phyloP scores from a whole-genome alignment of 92 coral and sea anemone species.

The Siderastrea radians region DNA sequence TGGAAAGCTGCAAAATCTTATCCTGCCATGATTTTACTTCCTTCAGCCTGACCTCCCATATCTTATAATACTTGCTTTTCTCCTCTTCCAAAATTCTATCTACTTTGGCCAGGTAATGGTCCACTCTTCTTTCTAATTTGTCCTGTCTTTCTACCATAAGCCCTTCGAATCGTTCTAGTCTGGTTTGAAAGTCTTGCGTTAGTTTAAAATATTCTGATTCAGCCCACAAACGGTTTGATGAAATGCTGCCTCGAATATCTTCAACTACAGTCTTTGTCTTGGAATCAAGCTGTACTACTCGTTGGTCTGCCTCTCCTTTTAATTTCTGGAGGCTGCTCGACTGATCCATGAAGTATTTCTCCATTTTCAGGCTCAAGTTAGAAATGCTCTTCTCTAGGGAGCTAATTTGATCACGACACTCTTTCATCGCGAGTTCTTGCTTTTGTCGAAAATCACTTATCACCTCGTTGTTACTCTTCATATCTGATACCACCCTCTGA shows the following conservation, averaged over 20 bases:
- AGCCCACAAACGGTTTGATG: slow-evolving; percentile 88
- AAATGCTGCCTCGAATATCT: slow-evolving; percentile 74
- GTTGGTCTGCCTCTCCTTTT: slow-evolving; percentile 86
- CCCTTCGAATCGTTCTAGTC: slow-evolving; percentile 81
- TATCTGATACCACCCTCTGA: slow-evolving; percentile 80
- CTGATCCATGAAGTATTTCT: slow-evolving; percentile 77
- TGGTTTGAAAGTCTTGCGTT: slow-evolving; percentile 77
- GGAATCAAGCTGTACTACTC: slow-evolving; percentile 76
- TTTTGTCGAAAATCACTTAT: slow-evolving; percentile 73
- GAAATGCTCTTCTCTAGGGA: slow-evolving; percentile 62
- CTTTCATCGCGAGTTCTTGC: slow-evolving; percentile 71
- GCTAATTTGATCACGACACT: slow-evolving; percentile 71
- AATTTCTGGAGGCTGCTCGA: slow-evolving; percentile 72
- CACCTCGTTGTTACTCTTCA: slow-evolving; percentile 69
- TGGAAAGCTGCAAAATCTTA: slow-evolving; percentile 60
- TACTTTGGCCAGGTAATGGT: slow-evolving; percentile 81
- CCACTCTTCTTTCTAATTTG: slow-evolving; percentile 80
- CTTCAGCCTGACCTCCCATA: slow-evolving; percentile 81
- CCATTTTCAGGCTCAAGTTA: slow-evolving; percentile 75
- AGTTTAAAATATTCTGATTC: slow-evolving; percentile 85
- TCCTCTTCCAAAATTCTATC: slow-evolving; percentile 80
- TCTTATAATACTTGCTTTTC: slow-evolving; percentile 80
- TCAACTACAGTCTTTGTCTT: slow-evolving; percentile 87
- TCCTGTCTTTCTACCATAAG: slow-evolving; percentile 75
- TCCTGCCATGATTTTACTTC: slow-evolving; percentile 82